Conservation (phyloP, 1,140 invertebrate genomes). For the Prorops nasuta region DNA sequence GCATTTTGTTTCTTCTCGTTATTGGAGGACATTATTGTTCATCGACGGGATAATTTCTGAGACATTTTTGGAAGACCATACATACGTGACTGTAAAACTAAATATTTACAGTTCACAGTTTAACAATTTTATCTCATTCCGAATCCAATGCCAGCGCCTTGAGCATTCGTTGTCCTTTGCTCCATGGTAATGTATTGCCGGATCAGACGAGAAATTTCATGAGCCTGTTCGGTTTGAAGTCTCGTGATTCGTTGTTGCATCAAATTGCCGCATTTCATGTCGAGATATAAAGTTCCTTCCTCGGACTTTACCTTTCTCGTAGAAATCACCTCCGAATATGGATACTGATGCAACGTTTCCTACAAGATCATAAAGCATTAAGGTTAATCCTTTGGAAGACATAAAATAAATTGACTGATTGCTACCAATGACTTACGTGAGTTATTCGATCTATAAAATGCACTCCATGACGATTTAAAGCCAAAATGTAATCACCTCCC, state of each 20-base stretch:
- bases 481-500: conserved; percentile 76
- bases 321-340: conserved; percentile 93
- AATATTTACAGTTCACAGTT: not conserved
- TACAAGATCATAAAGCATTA: conserved; percentile 45
- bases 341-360: conserved; percentile 88
- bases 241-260: conserved; percentile 94
- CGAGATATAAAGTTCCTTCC: conserved; percentile 88
- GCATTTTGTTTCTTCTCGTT: conserved; percentile 26
- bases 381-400: too few relatives aligned
- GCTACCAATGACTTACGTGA: conserved; percentile 82
- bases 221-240: conserved; percentile 95
- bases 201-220: conserved; percentile 92
- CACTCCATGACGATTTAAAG: conserved; percentile 89
- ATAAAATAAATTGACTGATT: too few relatives aligned
- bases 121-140: conserved; percentile 44
- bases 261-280: conserved; percentile 96
- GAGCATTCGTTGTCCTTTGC: conserved; percentile 57
- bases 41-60: conserved; percentile 12
- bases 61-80: conserved; percentile 2
- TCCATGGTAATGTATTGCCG: conserved; percentile 93
- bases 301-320: conserved; percentile 91
- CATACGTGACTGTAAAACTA: conserved; percentile 8
- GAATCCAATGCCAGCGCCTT: conserved; percentile 39
- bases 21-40: not conserved
- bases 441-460: conserved; percentile 90